Evolutionary conservation across 2,888 invertebrate genomes (phyloP).

Genomic region (Neoscelio sp.): DNA sequence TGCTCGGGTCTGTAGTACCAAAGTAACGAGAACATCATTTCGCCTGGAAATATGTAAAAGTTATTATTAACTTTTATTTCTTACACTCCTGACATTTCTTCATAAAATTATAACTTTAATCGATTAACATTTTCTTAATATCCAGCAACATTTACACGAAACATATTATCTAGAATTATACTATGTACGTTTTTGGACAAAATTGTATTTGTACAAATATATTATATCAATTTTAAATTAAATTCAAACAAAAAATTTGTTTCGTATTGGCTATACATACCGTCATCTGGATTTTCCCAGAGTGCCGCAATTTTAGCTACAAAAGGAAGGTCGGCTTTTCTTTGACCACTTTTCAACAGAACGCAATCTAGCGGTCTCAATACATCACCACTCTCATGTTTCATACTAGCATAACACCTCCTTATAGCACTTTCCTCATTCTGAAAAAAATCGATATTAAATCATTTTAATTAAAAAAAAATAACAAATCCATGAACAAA

Average conservation of each 20-base stretch:
- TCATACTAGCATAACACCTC: constrained; percentile 95
- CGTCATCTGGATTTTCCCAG: constrained; percentile 97
- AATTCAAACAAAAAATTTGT: too few species aligned
- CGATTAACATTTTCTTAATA: too few species aligned
- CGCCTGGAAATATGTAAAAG: constrained; percentile 84
- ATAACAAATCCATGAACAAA: not conserved
- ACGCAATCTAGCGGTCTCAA: constrained; percentile 96
- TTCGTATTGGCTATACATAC: too few species aligned
- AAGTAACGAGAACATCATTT: constrained; percentile 98
- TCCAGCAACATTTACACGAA: too few species aligned
- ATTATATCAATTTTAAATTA: too few species aligned
- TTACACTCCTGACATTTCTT: too few species aligned
- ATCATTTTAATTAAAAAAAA: not conserved
- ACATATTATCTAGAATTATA: too few species aligned
- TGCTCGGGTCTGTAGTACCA: constrained; percentile 99
- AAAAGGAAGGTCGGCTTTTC: constrained; percentile 94
- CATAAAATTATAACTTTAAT: too few species aligned
- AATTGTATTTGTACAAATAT: too few species aligned
- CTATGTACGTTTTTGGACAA: too few species aligned
- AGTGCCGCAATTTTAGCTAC: constrained; percentile 97
- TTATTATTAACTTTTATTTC: constrained; percentile 15
- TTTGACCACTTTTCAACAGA: constrained; percentile 92
- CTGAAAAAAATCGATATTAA: constrained; percentile 82
- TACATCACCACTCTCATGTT: constrained; percentile 92
- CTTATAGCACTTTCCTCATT: constrained; percentile 91